These are phyloP conservation scores for Temnothorax rugatulus DNA, from an alignment of 2,888 invertebrate genomes.

Conservation along the genomic window DNA sequence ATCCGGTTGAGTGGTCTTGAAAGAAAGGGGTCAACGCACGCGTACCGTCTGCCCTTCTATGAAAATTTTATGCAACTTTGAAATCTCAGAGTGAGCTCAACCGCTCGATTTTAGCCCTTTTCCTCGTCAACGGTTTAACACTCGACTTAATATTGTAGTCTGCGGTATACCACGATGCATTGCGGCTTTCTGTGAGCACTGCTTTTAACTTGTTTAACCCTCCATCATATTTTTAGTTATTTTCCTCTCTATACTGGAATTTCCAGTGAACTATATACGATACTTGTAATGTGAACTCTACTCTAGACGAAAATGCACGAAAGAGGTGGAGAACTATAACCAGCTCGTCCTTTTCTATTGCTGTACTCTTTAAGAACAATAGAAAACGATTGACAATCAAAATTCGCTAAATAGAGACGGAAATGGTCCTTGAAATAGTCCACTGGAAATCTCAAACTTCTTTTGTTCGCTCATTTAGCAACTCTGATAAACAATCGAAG, in stretches of 20 bases:
- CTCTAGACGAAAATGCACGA: no score
- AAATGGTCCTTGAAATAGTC: no score
- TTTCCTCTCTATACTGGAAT: neutral
- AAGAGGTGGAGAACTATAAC: no score
- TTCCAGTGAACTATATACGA: no score
- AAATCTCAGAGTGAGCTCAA: conserved; percentile 10
- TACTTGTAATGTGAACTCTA: no score
- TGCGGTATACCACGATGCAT: neutral
- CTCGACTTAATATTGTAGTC: conserved; percentile 12
- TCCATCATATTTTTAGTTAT: neutral
- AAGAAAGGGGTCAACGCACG: conserved; percentile 45
- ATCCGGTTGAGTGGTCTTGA: conserved; percentile 79
- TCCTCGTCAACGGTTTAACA: conserved; percentile 15
- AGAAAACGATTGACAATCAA: no score
- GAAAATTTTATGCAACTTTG: conserved; percentile 59
- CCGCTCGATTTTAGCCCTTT: conserved; percentile 10
- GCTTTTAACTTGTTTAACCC: neutral
- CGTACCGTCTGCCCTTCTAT: conserved; percentile 8
- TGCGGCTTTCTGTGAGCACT: conserved; percentile 7
- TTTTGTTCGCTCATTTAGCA: neutral
- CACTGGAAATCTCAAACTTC: neutral
- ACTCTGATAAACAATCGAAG: neutral
- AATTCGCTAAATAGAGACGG: no score
- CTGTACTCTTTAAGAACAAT: no score
- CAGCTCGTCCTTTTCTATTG: no score